phyloP scores from a whole-genome alignment of 1,140 invertebrate species.

The Drosophila seguyi region DNA sequence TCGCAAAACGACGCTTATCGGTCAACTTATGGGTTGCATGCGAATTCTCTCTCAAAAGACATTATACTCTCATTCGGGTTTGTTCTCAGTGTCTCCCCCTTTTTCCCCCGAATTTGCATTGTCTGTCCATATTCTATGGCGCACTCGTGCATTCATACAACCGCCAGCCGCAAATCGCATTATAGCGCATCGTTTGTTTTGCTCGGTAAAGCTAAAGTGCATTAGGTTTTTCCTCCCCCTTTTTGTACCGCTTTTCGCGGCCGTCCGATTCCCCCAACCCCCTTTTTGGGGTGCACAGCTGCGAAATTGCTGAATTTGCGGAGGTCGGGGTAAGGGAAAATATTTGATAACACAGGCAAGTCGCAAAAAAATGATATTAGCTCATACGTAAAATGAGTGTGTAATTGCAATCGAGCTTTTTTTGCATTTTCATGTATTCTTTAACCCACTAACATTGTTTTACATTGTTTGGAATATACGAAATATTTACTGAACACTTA shows the following conservation, averaged over 20 bases:
- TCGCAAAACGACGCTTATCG: slow-evolving; percentile 36
- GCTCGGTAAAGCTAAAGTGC: slow-evolving; percentile 43
- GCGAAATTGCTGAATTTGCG: slow-evolving; percentile 34
- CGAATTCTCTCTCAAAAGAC: slow-evolving; percentile 19
- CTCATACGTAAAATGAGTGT: slow-evolving; percentile 34
- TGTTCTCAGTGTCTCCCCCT: slow-evolving; percentile 4
- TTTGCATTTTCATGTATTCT: not conserved
- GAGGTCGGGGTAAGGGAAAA: slow-evolving; percentile 25
- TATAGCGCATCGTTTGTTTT: slow-evolving; percentile 63
- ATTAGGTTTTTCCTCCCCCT: slow-evolving; percentile 20
- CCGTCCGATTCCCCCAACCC: not conserved
- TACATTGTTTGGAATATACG: not conserved
- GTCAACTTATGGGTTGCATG: slow-evolving; percentile 27
- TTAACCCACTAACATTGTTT: slow-evolving; percentile 11
- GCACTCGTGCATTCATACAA: slow-evolving; percentile 18
- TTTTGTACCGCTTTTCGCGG: not conserved
- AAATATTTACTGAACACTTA: not conserved
- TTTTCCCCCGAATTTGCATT: slow-evolving; percentile 10
- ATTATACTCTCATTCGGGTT: slow-evolving; percentile 15
- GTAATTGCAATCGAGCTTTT: slow-evolving; percentile 38
- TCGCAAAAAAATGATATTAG: slow-evolving; percentile 52
- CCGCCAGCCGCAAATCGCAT: slow-evolving; percentile 50
- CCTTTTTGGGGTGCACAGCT: slow-evolving; percentile 1
- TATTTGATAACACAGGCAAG: slow-evolving; percentile 54
- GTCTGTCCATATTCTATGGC: slow-evolving; percentile 15